Conservation (phyloP, 2,113 vertebrate species). For the Upupa epops region DNA sequence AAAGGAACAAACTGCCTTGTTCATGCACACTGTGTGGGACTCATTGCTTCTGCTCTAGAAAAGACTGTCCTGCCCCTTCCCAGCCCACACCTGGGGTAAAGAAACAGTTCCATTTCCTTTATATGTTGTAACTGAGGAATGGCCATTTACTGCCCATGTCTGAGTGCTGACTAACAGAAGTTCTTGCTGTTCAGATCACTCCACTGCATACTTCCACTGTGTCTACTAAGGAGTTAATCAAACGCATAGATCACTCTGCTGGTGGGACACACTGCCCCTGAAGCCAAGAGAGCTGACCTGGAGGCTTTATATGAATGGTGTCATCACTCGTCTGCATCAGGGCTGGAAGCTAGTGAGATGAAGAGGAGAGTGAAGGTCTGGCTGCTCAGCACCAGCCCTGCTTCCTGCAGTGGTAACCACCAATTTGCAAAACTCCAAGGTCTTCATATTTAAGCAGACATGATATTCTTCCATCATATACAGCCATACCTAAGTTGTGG, state of each 20-base stretch:
- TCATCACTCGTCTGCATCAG: neutral
- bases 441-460: neutral
- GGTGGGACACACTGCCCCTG: accelerated
- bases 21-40: neutral
- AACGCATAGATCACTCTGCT: neutral
- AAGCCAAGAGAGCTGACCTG: neutral
- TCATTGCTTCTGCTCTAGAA: neutral
- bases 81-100: neutral
- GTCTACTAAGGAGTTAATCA: neutral
- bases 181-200: neutral
- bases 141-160: neutral
- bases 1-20: neutral
- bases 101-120: neutral
- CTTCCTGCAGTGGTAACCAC: neutral
- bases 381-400: neutral
- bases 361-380: neutral
- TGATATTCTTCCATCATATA: neutral
- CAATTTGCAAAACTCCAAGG: neutral
- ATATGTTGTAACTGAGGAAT: accelerated
- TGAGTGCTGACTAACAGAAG: neutral
- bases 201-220: neutral
- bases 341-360: neutral
- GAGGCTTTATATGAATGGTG: neutral
- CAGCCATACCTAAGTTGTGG: neutral
- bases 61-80: neutral